Base-by-base conservation (phyloP, 2,797 vertebrate species). In the Threskiornis aethiopicus region DNA sequence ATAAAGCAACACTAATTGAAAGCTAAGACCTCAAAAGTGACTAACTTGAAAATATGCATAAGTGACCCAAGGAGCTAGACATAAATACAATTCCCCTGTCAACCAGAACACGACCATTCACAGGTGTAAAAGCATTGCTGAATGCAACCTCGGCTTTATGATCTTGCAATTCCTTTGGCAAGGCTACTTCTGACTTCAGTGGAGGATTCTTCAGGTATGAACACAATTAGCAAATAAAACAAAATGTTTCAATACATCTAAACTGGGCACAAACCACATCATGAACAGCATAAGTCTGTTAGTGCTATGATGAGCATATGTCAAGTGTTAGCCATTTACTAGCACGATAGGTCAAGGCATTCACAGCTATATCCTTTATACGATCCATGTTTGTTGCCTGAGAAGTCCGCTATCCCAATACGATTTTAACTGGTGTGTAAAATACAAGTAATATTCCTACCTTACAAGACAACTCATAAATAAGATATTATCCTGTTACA, bases 361-460 rank as follows among this genome's bases (percentile, higher is more conserved):
- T 62, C 21, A 35, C 52, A 72, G 24, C n/a, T 52, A 13, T 11
- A 59, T 25, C 13, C 10, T 52, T 76, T 25, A 67, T 5, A 22
- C 0, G 0, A 26, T 4, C 2, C 7, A 4, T 4, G 5, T 26
- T 49, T 70, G 28, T 18, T 66, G 49, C 7, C 44, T 4, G 6
- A 86, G 41, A 75, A 87, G n/a, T 6, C 37, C 5, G 57, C 24
- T 11, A 55, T 17, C 15, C 37, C 26, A 72, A 7, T 10, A 37
- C 1, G 2, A 70, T 59, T 87, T 82, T 59, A 82, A 82, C 21
- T 66, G 35, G 11, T 24, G 21, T 6, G 33, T 41, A 44, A 82
- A 73, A 67, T 16, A 79, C 17, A 31, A 93, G 37, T 20, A 42
- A 35, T 11, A 42, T 11, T 58, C 39, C 44, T 15, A 26, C 31